Percentiles rank a stretch among this genome's conserved stretches.
These are phyloP conservation scores for Indri indri DNA, from an alignment of 2,113 vertebrate species.

Conservation along the genomic window DNA sequence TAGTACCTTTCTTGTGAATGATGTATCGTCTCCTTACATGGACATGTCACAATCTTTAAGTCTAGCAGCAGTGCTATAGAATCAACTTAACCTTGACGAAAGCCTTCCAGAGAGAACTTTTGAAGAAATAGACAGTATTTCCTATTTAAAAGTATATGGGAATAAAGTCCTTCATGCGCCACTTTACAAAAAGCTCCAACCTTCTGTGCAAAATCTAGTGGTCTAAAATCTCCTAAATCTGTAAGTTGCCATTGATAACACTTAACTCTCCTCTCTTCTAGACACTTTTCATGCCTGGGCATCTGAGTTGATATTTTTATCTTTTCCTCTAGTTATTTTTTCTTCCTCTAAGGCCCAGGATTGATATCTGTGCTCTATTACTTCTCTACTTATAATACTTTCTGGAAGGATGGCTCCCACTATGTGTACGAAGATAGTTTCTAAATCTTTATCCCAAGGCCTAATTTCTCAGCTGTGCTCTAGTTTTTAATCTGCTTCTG, in stretches of 20 bases:
- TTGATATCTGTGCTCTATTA: neutral
- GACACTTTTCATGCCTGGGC: neutral
- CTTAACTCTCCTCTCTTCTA: neutral
- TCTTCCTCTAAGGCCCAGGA: neutral
- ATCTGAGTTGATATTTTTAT: neutral
- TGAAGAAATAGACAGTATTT: neutral
- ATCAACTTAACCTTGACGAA: neutral
- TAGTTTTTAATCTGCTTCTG: neutral
- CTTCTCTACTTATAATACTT: neutral
- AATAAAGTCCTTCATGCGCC: neutral
- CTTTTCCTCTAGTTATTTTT: neutral
- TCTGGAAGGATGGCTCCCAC: neutral
- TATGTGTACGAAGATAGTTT: neutral
- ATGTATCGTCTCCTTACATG: neutral
- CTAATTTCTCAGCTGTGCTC: slow-evolving; percentile 8
- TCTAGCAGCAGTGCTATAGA: neutral
- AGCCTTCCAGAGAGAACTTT: neutral
- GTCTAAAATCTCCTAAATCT: neutral
- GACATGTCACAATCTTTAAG: neutral
- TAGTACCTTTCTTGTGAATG: neutral
- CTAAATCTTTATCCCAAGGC: neutral
- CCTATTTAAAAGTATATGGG: neutral
- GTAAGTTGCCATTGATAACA: neutral
- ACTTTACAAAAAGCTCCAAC: neutral
- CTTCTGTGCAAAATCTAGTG: neutral